Conservation (phyloP, 2,797 vertebrate species). For the Ptychadena robeensis region DNA sequence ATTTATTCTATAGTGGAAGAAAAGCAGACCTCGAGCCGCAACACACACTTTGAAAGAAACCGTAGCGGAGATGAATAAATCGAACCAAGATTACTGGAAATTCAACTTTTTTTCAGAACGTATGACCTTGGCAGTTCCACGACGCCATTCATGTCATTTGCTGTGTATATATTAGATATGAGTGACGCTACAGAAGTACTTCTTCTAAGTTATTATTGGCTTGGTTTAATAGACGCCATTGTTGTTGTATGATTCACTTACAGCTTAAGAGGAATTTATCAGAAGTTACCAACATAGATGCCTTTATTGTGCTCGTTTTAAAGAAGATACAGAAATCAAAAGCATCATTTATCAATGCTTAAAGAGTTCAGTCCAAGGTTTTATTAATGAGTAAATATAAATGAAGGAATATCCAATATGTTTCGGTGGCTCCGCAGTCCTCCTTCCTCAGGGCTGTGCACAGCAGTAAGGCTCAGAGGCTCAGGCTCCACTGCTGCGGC, state of each 20-base stretch:
- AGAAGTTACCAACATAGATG: background rate
- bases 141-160: background rate
- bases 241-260: constrained; percentile 6
- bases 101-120: background rate
- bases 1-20: constrained; percentile 1
- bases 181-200: background rate
- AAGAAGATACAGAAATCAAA: too few species aligned
- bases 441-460: too few species aligned
- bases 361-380: too few species aligned
- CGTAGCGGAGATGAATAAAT: constrained; percentile 1
- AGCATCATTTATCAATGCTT: too few species aligned
- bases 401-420: too few species aligned
- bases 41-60: constrained; percentile 6
- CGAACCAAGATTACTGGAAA: background rate
- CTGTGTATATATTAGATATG: background rate
- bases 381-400: too few species aligned
- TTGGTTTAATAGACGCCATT: constrained; percentile 1
- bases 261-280: background rate
- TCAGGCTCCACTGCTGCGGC: too few species aligned
- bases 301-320: background rate
- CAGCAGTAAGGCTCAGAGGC: too few species aligned
- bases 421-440: too few species aligned
- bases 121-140: constrained; percentile 3
- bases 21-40: background rate
- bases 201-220: background rate